phyloP scores from a whole-genome alignment of 2,797 vertebrate genomes.

The Argentina silus region DNA sequence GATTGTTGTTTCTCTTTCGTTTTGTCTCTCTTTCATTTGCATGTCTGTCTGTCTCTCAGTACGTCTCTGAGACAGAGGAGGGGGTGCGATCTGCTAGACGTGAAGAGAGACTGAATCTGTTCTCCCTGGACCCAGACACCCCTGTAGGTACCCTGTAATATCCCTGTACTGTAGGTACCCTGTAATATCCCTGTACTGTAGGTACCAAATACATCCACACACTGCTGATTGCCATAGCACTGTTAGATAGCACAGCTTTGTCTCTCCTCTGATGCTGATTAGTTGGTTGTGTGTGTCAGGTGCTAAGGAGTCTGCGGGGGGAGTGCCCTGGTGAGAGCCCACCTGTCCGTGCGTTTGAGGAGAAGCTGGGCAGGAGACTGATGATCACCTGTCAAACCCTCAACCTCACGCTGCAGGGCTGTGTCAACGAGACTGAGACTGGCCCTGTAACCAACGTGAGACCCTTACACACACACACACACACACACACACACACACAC shows the following conservation, averaged over 20 bases:
- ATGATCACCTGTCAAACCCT: slow-evolving; percentile 90
- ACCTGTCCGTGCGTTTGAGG: slow-evolving; percentile 87
- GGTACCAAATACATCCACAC: neutral
- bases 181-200: neutral
- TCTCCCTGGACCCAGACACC: slow-evolving; percentile 94
- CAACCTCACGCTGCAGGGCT: slow-evolving; percentile 91
- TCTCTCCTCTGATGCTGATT: neutral
- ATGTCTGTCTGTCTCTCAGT: slow-evolving; percentile 62
- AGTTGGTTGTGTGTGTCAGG: slow-evolving; percentile 67
- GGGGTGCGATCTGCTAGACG: slow-evolving; percentile 84
- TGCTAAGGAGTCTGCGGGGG: slow-evolving; percentile 81
- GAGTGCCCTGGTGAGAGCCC: slow-evolving; percentile 65
- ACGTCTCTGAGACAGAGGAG: slow-evolving; percentile 95
- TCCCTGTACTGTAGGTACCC: neutral
- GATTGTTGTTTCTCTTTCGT: neutral
- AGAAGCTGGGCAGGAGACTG: slow-evolving; percentile 89
- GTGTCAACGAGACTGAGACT: slow-evolving; percentile 88
- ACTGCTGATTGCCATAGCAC: neutral
- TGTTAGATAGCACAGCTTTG: neutral
- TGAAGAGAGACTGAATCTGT: slow-evolving; percentile 90
- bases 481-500: neutral
- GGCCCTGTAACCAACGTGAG: slow-evolving; percentile 92
- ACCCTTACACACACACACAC: slow-evolving; percentile 9
- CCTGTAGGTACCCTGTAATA: slow-evolving; percentile 76
- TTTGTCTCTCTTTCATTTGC: too few species aligned